Conservation (phyloP, 2,113 vertebrate genomes). For the Peromyscus leucopus region DNA sequence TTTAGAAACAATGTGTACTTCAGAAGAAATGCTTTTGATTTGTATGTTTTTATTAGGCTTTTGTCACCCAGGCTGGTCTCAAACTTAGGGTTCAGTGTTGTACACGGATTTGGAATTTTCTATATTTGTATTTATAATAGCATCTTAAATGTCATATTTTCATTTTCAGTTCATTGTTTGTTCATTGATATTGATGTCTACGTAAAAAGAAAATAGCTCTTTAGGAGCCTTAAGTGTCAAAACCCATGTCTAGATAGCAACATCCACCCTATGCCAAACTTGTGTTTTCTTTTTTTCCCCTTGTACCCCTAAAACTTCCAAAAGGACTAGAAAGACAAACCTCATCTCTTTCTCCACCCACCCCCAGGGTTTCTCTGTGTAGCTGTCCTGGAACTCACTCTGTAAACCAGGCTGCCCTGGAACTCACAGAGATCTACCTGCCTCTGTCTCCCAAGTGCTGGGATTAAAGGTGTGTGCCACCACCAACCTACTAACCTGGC, state of each 20-base stretch:
- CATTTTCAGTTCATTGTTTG: not conserved
- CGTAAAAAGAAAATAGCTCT: not conserved
- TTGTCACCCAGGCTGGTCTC: not conserved
- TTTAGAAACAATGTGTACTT: not conserved
- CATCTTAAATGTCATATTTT: not conserved
- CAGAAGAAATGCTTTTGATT: not conserved
- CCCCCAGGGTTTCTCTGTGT: not conserved
- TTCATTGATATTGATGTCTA: not conserved
- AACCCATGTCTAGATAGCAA: not conserved
- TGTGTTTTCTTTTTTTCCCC: not conserved
- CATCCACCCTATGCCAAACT: not conserved
- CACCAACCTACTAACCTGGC: not conserved
- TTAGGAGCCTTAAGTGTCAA: not conserved
- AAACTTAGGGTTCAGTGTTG: not conserved
- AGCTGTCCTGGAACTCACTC: not conserved
- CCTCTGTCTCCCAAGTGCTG: not conserved
- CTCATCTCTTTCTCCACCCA: not conserved
- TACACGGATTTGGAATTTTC: slow-evolving; percentile 40
- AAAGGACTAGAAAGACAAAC: not conserved
- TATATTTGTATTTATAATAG: slow-evolving; percentile 6
- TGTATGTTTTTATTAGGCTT: not conserved
- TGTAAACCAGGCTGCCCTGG: not conserved
- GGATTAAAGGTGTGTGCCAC: not conserved
- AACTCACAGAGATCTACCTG: not conserved
- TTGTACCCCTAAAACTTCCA: not conserved